phyloP scores from a whole-genome alignment of 2,888 invertebrate species.

The Liodrosophila aerea region DNA sequence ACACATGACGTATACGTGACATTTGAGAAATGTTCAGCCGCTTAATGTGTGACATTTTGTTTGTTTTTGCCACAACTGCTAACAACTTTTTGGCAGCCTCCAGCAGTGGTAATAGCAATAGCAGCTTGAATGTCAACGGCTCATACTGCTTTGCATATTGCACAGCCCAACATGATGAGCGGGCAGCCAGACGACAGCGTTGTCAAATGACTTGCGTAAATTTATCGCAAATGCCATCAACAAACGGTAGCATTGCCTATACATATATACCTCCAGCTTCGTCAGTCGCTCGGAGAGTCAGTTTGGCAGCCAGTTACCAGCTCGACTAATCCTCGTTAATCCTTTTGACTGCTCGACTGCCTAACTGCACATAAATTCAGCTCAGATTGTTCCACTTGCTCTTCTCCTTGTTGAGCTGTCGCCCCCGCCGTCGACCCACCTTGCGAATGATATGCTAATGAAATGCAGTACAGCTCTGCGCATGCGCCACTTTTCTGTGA shows the following conservation, averaged over 20 bases:
- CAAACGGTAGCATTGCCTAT: conserved; percentile 47
- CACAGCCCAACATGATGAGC: conserved; percentile 66
- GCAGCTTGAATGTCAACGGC: conserved; percentile 41
- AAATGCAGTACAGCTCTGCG: conserved; percentile 47
- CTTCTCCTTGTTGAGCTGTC: conserved; percentile 29
- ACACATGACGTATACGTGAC: conserved; percentile 76
- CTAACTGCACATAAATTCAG: conserved; percentile 59
- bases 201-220: conserved; percentile 80
- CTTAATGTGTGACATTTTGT: conserved; percentile 76
- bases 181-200: conserved; percentile 47
- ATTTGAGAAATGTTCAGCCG: conserved; percentile 69
- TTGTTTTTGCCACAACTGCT: conserved; percentile 55
- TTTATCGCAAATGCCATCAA: conserved; percentile 81
- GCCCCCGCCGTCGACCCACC: conserved; percentile 23
- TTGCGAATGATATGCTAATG: conserved; percentile 64
- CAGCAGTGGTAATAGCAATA: conserved; percentile 1
- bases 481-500: conserved; percentile 54
- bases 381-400: conserved; percentile 19
- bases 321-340: conserved; percentile 72
- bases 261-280: conserved; percentile 34
- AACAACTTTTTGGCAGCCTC: conserved; percentile 43
- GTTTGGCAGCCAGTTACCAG: conserved; percentile 25
- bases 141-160: conserved; percentile 57
- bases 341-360: conserved; percentile 46
- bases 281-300: conserved; percentile 41